A percentile compares a stretch with the other conserved stretches of the same genome.
These are phyloP conservation scores for Steatocranus sp. DNA, from an alignment of 2,797 vertebrate species.

Conservation along the genomic window DNA sequence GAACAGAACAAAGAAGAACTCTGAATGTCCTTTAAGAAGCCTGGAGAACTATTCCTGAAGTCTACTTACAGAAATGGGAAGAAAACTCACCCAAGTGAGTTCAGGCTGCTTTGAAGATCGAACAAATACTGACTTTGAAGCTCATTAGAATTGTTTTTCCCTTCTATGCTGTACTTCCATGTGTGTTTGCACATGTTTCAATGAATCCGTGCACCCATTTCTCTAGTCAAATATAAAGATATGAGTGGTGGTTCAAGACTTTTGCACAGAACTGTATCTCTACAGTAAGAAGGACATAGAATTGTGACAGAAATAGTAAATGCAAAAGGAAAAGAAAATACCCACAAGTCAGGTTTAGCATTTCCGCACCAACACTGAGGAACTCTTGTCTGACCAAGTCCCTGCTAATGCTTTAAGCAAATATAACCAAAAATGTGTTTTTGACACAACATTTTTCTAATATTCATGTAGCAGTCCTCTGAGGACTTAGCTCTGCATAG, in stretches of 20 bases:
- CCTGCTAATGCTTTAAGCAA: not conserved
- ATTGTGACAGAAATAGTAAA: not conserved
- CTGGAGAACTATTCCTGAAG: not conserved
- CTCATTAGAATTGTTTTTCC: not conserved
- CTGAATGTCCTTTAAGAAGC: not conserved
- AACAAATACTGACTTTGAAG: not conserved
- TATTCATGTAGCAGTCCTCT: not conserved
- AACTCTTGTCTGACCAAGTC: not conserved
- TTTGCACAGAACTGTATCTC: not conserved
- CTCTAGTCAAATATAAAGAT: not conserved
- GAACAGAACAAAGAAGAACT: not conserved
- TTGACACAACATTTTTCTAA: not conserved
- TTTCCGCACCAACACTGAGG: not conserved
- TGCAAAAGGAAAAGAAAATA: not conserved
- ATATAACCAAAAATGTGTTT: not conserved
- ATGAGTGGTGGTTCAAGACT: not conserved
- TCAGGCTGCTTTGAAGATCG: not conserved
- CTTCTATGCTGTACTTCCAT: not conserved
- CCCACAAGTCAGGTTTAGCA: not conserved
- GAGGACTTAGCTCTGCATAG: not conserved
- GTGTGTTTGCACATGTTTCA: not conserved
- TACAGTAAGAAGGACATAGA: not conserved
- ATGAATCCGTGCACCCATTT: fast-evolving
- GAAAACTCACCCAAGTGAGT: not conserved
- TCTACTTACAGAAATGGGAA: not conserved